A percentile compares a stretch with the other conserved stretches of the same genome.
Conservation (phyloP, 2,888 invertebrate genomes). For the Ophonus ardosiacus region DNA sequence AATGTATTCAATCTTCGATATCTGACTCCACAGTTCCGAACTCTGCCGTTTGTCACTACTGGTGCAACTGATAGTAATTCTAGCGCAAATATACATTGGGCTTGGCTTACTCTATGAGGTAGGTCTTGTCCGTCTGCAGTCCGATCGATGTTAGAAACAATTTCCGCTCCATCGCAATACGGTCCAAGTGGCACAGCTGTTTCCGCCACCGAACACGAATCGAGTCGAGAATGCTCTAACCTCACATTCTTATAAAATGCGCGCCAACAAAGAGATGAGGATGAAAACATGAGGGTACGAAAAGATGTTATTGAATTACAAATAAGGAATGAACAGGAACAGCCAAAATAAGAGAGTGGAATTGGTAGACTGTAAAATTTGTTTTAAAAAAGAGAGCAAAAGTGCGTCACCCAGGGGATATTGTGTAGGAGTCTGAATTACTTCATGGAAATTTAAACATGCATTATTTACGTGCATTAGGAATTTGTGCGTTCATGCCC, state of each 20-base stretch:
- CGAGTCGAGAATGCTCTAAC: neutral
- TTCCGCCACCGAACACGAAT: constrained; percentile 26
- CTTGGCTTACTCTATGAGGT: neutral
- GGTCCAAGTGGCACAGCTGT: constrained; percentile 42
- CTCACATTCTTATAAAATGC: neutral
- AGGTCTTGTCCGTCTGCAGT: constrained; percentile 20
- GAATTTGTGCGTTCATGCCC: too few relatives aligned
- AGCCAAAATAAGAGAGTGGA: too few relatives aligned
- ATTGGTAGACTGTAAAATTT: too few relatives aligned
- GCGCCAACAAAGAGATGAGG: neutral
- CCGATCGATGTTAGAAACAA: constrained; percentile 55
- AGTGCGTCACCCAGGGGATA: too few relatives aligned
- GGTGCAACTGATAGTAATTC: constrained; percentile 33
- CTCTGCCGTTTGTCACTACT: neutral
- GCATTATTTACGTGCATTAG: too few relatives aligned
- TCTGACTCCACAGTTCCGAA: neutral
- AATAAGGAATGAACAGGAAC: neutral
- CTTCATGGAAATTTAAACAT: too few relatives aligned
- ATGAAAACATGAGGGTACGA: neutral
- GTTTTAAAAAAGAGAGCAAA: too few relatives aligned
- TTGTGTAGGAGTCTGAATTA: too few relatives aligned
- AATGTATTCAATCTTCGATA: neutral
- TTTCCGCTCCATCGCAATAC: constrained; percentile 48
- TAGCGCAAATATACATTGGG: constrained; percentile 26
- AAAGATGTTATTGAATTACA: neutral